Conservation (phyloP, 2,888 invertebrate genomes). For the Seladonia tumulorum region DNA sequence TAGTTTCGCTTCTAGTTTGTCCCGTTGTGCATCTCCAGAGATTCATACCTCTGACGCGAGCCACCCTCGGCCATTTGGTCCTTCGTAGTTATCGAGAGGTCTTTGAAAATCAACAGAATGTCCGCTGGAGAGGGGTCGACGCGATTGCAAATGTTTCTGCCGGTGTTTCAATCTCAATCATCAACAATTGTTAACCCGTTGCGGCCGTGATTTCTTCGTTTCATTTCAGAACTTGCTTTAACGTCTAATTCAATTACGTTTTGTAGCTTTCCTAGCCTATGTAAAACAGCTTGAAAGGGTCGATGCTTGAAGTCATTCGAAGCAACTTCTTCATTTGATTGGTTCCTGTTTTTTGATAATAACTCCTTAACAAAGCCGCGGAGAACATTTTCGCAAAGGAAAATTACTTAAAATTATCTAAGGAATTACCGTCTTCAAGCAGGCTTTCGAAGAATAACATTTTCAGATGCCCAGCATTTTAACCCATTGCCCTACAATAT, state of each 20-base stretch:
- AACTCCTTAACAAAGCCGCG: no score
- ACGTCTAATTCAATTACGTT: no score
- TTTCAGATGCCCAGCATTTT: no score
- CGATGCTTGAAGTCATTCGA: no score
- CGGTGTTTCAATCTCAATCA: neutral
- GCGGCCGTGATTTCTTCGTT: neutral
- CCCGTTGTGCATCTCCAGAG: slow-evolving; percentile 14
- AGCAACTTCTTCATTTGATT: no score
- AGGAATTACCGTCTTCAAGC: no score
- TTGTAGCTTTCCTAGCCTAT: no score
- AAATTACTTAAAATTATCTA: neutral
- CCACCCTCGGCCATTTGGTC: neutral
- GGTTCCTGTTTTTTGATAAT: no score
- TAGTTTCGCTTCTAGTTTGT: slow-evolving; percentile 30
- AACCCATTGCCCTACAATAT: no score
- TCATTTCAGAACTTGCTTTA: neutral
- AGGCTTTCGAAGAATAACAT: no score
- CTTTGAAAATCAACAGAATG: slow-evolving; percentile 4
- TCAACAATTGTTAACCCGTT: neutral
- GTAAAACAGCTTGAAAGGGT: no score
- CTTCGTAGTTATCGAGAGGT: neutral
- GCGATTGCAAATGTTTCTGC: neutral
- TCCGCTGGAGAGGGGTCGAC: neutral
- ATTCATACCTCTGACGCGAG: neutral
- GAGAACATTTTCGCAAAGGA: no score